Base-by-base conservation (phyloP, 1,140 invertebrate genomes). In the Drosophila sp. region DNA sequence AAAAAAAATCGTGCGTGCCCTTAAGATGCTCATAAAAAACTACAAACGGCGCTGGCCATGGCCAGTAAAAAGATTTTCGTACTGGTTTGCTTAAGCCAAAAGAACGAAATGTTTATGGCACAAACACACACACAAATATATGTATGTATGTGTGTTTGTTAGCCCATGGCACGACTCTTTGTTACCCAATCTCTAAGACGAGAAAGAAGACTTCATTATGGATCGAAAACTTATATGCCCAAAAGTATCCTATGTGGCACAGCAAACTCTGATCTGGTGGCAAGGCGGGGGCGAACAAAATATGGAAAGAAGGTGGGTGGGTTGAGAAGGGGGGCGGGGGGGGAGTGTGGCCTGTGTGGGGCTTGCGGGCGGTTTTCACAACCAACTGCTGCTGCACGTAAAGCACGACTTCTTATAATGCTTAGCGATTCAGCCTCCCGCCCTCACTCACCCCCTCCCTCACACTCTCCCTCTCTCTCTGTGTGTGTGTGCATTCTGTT, bases 21-120 rank as follows among this genome's bases (percentile, higher is more conserved):
- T 87, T 86, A 86, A 87, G 82, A 87, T 84, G 82, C 82, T 86
- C 82, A 86, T 86, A 86, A 86, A 86, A 86, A 87, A 86, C 72
- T 66, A 66, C 66, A 76, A 76, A 76, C 73, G 68, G 73, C 72
- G 58, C 33, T 29, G 62, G 47, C 74, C 77, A 74, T 56, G 64
- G 65, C 81, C 81, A 86, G 78, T 76, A 86, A 85, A 86, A 84
- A 86, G 74, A 79, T 69, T 70, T 75, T 72, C 44, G 65, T 40
- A 64, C 73, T 76, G 70, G 66, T 68, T 50, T 84, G 72, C 72
- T 68, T 74, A 69, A 77, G 70, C 54, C 66, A 60, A 55, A 66
- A 66, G 38, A 57, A 64, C 67, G 56, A 44, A 58, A 57, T 70
- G 41, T 33, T 44, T 44, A 50, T 50, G 44, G 44, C 44, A 50